These are phyloP conservation scores for Bactericera cockerelli DNA, from an alignment of 1,140 invertebrate species.

Conservation along the genomic window DNA sequence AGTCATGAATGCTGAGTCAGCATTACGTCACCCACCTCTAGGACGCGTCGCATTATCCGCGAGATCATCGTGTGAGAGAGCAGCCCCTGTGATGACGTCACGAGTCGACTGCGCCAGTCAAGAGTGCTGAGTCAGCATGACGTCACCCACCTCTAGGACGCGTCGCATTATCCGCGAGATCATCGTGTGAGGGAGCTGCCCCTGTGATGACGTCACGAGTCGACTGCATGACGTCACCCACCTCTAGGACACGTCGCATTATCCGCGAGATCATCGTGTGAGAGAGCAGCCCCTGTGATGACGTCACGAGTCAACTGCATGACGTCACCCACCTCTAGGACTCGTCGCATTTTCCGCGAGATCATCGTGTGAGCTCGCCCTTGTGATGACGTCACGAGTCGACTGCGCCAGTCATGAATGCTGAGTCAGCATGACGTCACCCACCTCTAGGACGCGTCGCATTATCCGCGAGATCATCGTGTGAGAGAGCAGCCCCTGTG, in stretches of 20 bases:
- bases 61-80: constrained; percentile 70
- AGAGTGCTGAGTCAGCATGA: too few species aligned
- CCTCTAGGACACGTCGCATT: constrained; percentile 71
- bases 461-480: constrained; percentile 91
- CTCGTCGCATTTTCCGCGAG: constrained; percentile 75
- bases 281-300: too few species aligned
- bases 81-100: background rate
- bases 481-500: constrained; percentile 27
- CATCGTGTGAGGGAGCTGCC: constrained; percentile 76
- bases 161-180: constrained; percentile 82
- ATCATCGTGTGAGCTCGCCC: constrained; percentile 87
- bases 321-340: constrained; percentile 79
- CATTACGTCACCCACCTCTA: constrained; percentile 79
- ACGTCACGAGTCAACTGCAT: too few species aligned
- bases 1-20: too few species aligned
- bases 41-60: constrained; percentile 72
- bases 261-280: constrained; percentile 88
- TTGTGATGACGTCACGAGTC: constrained; percentile 70
- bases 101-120: constrained; percentile 28
- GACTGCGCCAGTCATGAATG: constrained; percentile 87
- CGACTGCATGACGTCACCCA: too few species aligned
- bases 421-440: too few species aligned
- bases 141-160: constrained; percentile 76
- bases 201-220: too few species aligned
- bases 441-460: constrained; percentile 70